These are phyloP conservation scores for Alviniconcha strummeri DNA, from an alignment of 2,888 invertebrate species.

Conservation along the genomic window DNA sequence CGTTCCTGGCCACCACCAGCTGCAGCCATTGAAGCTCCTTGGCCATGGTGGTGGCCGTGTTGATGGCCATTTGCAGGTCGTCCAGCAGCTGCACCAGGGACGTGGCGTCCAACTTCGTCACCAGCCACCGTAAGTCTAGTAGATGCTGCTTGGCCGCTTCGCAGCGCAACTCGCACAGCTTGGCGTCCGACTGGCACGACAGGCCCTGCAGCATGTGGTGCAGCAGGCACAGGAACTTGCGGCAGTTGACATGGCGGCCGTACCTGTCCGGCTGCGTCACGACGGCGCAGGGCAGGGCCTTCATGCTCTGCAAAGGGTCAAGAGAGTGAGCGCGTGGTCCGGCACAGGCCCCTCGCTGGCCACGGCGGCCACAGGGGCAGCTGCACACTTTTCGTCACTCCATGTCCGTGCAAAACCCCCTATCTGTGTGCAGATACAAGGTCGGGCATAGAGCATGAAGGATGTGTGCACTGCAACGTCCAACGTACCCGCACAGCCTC, in stretches of 20 bases:
- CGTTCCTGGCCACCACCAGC: slow-evolving; percentile 1
- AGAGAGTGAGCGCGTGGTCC: too few species aligned
- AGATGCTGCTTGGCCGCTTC: slow-evolving; percentile 27
- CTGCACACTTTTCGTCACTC: too few species aligned
- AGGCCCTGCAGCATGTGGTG: slow-evolving; percentile 34
- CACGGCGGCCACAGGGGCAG: too few species aligned
- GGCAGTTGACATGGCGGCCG: slow-evolving; percentile 29
- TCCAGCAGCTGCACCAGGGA: slow-evolving; percentile 37
- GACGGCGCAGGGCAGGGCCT: slow-evolving; percentile 28
- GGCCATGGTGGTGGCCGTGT: slow-evolving; percentile 20
- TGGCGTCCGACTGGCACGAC: background rate
- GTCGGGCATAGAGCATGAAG: too few species aligned
- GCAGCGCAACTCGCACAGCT: slow-evolving; percentile 14
- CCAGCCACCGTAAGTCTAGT: slow-evolving; percentile 38
- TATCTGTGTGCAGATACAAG: too few species aligned
- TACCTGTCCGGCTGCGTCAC: slow-evolving; percentile 34
- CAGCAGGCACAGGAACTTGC: slow-evolving; percentile 40
- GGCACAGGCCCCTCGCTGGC: too few species aligned
- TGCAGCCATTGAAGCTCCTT: slow-evolving; percentile 17
- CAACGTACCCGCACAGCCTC: too few species aligned
- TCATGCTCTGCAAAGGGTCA: background rate
- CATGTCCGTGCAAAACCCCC: too few species aligned
- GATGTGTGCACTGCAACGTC: too few species aligned
- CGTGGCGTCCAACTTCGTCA: slow-evolving; percentile 31
- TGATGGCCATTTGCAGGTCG: slow-evolving; percentile 38